phyloP scores from a whole-genome alignment of 2,113 vertebrate genomes.

The Mandrillus leucophaeus region DNA sequence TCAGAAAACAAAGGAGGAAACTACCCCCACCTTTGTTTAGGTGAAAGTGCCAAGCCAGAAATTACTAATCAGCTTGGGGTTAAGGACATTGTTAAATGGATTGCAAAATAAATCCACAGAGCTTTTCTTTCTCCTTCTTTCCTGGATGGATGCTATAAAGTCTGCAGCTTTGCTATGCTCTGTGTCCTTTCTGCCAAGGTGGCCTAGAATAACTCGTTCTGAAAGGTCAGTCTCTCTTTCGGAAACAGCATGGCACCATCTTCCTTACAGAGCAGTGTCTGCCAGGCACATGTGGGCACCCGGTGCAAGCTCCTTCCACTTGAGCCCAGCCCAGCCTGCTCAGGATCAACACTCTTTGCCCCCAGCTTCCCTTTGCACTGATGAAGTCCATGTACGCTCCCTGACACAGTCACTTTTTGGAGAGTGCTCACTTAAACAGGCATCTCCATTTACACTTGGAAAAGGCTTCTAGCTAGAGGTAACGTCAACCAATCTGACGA shows the following conservation, averaged over 20 bases:
- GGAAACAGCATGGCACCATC: neutral
- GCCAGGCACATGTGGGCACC: fast-evolving
- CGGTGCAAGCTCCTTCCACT: no score
- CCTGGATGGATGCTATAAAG: neutral
- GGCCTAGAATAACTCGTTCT: neutral
- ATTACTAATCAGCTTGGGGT: neutral
- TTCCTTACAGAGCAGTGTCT: neutral
- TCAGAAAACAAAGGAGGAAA: neutral
- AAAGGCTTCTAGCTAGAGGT: neutral
- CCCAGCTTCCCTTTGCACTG: neutral
- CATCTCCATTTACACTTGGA: neutral
- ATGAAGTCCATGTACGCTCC: neutral
- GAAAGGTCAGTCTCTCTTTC: neutral
- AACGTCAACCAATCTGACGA: neutral
- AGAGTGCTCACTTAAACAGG: neutral
- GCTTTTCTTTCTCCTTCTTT: neutral
- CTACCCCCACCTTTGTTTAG: neutral
- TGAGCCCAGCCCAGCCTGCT: neutral
- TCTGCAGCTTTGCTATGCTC: neutral
- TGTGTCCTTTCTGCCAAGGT: neutral
- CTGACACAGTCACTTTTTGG: neutral
- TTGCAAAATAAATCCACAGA: neutral
- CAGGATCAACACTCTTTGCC: fast-evolving
- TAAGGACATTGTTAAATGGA: neutral
- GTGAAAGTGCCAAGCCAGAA: neutral